Evolutionary conservation across 2,888 invertebrate genomes (phyloP).

Genomic region (Barypeithes pellucidus): DNA sequence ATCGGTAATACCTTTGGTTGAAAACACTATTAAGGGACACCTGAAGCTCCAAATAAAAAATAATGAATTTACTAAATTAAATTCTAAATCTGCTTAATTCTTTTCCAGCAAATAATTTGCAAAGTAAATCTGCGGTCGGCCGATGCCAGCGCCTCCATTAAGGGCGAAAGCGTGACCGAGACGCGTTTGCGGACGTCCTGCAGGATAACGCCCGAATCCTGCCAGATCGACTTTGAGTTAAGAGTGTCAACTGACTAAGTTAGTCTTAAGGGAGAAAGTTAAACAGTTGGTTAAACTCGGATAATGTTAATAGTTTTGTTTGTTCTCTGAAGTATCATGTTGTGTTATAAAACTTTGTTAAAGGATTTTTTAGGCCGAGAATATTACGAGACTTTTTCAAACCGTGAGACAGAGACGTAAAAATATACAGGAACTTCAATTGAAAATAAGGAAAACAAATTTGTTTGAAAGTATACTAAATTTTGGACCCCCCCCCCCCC

Average conservation of each 20-base stretch:
- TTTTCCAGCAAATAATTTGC: constrained; percentile 7
- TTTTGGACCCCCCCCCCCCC: no score
- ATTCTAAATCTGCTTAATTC: neutral
- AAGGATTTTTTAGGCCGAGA: neutral
- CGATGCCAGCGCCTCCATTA: neutral
- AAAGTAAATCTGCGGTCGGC: constrained; percentile 8
- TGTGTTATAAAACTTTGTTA: neutral
- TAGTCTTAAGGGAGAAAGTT: neutral
- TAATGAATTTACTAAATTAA: no score
- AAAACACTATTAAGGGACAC: no score
- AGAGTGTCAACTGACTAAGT: constrained; percentile 23
- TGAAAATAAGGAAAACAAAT: no score
- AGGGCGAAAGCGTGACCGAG: constrained; percentile 10
- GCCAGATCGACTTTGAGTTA: constrained; percentile 21
- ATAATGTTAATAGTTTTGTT: constrained; percentile 3
- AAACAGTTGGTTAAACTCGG: constrained; percentile 3
- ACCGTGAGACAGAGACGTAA: no score
- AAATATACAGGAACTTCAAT: no score
- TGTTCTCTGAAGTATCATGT: neutral
- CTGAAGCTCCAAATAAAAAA: no score
- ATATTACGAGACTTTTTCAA: no score
- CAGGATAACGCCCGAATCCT: constrained; percentile 11
- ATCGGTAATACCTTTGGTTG: no score
- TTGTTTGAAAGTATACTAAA: no score
- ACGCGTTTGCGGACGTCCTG: constrained; percentile 18